Conservation (phyloP, 2,113 vertebrate genomes). For the Cavia aperea region DNA sequence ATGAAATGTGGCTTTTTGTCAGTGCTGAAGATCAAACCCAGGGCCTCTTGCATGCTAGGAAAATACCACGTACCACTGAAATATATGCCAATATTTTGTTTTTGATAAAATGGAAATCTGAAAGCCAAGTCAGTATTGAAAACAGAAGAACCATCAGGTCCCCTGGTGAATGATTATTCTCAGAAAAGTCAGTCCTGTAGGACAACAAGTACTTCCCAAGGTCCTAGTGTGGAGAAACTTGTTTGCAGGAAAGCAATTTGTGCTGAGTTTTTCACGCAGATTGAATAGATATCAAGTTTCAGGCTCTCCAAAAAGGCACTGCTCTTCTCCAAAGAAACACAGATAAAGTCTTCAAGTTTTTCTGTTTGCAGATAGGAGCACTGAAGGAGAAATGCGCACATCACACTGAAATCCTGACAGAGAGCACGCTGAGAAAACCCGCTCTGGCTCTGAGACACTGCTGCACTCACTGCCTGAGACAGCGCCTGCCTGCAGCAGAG, state of each 20-base stretch:
- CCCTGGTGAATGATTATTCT: background rate
- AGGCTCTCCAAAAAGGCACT: background rate
- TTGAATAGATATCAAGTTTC: background rate
- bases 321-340: background rate
- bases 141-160: background rate
- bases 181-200: background rate
- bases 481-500: background rate
- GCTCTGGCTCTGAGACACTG: background rate
- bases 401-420: background rate
- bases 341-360: background rate
- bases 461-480: background rate
- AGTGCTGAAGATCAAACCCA: background rate
- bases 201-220: background rate
- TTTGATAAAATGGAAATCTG: background rate
- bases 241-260: background rate
- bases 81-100: background rate
- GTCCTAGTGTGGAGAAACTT: background rate
- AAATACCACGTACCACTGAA: background rate
- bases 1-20: background rate
- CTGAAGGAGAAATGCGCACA: background rate
- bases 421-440: background rate
- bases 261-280: background rate
- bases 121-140: background rate
- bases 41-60: background rate
- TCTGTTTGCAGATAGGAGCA: background rate